A percentile compares a stretch with the other conserved stretches of the same genome.
phyloP scores from a whole-genome alignment of 1,140 invertebrate species.

The Mya arenaria region DNA sequence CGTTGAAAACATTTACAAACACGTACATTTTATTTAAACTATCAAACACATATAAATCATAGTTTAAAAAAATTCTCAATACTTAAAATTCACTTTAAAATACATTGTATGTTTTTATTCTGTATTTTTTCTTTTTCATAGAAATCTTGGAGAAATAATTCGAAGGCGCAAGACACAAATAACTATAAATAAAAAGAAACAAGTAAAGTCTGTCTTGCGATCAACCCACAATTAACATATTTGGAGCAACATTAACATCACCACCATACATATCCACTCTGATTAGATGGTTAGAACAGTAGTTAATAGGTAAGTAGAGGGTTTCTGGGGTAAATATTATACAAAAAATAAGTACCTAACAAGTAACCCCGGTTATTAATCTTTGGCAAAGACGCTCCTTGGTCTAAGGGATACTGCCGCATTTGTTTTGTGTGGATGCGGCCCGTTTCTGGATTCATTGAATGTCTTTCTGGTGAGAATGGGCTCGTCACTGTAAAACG shows the following conservation, averaged over 20 bases:
- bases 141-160: no score
- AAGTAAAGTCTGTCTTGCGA: neutral
- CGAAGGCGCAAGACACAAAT: no score
- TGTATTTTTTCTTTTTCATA: no score
- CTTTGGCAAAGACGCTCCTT: slow-evolving; percentile 45
- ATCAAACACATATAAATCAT: no score
- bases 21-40: no score
- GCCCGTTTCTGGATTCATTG: slow-evolving; percentile 53
- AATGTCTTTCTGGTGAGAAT: slow-evolving; percentile 55
- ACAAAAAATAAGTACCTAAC: slow-evolving; percentile 48
- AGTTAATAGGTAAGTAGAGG: neutral
- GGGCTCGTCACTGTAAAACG: slow-evolving; percentile 43
- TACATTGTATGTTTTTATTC: no score
- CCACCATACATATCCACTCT: neutral
- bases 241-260: neutral
- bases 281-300: neutral
- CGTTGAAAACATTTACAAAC: no score
- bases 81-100: no score
- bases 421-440: slow-evolving; percentile 21
- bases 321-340: neutral
- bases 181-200: neutral
- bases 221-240: neutral
- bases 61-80: no score
- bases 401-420: slow-evolving; percentile 23
- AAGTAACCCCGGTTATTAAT: slow-evolving; percentile 56